These are phyloP conservation scores for Ammospiza nelsoni DNA, from an alignment of 2,113 vertebrate species.

Conservation along the genomic window DNA sequence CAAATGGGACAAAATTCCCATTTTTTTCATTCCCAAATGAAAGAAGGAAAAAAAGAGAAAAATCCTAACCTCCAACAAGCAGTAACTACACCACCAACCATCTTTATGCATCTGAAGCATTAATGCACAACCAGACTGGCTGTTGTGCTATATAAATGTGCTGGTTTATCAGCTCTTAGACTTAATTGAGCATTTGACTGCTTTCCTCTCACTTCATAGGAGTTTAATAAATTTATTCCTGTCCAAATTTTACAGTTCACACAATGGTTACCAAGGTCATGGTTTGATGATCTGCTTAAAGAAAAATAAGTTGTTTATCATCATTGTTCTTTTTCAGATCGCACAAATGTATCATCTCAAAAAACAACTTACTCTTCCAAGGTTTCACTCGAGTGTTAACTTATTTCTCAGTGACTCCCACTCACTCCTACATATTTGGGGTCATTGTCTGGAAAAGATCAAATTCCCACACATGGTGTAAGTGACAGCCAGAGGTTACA, in stretches of 20 bases:
- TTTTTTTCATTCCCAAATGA: too few species aligned
- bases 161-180: background rate
- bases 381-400: background rate
- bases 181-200: background rate
- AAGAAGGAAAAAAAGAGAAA: too few species aligned
- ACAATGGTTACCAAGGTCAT: background rate
- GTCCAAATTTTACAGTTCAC: background rate
- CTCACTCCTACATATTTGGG: background rate
- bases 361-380: background rate
- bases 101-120: background rate
- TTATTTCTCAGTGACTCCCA: background rate
- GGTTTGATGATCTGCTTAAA: background rate
- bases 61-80: background rate
- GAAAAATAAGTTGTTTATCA: background rate
- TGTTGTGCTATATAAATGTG: background rate
- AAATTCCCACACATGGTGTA: fast-evolving
- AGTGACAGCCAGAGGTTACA: background rate
- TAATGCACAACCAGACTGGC: background rate
- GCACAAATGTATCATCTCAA: background rate
- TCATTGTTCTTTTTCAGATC: background rate
- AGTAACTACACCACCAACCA: background rate
- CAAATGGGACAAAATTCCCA: background rate
- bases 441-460: background rate
- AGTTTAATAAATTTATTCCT: background rate
- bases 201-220: background rate